Evolutionary conservation across 2,888 invertebrate species (phyloP).

Genomic region (Osedax frankpressi): DNA sequence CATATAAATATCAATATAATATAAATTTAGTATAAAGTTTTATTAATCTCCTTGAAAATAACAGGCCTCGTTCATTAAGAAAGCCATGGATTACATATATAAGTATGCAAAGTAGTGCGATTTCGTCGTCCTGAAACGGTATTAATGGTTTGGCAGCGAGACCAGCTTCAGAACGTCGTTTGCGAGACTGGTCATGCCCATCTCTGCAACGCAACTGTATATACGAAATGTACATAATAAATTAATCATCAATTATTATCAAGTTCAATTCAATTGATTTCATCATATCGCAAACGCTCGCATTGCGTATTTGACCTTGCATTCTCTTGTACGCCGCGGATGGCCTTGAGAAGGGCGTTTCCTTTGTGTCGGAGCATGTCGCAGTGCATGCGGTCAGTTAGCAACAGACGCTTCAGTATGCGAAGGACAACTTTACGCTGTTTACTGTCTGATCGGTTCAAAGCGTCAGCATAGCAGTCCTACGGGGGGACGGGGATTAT

Average conservation of each 20-base stretch:
- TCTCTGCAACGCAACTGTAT: neutral
- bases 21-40: too few relatives aligned
- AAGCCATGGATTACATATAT: neutral
- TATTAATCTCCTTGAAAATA: too few relatives aligned
- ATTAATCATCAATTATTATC: too few relatives aligned
- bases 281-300: neutral
- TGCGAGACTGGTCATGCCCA: neutral
- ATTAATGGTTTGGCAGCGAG: neutral
- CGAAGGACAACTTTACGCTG: slow-evolving; percentile 44
- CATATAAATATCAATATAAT: too few relatives aligned
- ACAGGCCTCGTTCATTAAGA: neutral
- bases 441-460: slow-evolving; percentile 39
- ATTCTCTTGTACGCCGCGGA: slow-evolving; percentile 36
- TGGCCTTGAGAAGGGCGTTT: slow-evolving; percentile 33
- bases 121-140: neutral
- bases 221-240: too few relatives aligned
- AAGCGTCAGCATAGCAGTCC: slow-evolving; percentile 39
- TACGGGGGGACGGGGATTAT: too few relatives aligned
- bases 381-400: slow-evolving; percentile 35
- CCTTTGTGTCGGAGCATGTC: slow-evolving; percentile 36
- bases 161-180: neutral
- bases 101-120: neutral
- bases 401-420: slow-evolving; percentile 43
- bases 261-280: too few relatives aligned
- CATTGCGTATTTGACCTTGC: slow-evolving; percentile 37